phyloP scores from a whole-genome alignment of 2,113 vertebrate species.

The Dipodomys spectabilis region DNA sequence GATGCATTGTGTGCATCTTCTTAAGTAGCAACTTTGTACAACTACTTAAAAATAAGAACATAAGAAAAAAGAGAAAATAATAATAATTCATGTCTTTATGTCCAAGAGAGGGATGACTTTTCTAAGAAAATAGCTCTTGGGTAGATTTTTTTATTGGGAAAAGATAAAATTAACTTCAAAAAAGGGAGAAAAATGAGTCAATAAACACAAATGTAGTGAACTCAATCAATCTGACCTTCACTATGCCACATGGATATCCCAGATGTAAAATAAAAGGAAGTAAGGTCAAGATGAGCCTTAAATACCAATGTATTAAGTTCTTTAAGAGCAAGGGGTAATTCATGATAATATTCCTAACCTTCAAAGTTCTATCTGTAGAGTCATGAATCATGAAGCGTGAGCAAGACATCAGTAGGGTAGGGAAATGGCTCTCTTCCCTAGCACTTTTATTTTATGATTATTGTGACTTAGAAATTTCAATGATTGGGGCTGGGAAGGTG shows the following conservation, averaged over 20 bases:
- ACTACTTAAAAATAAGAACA: too few relatives aligned
- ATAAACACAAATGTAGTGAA: not conserved
- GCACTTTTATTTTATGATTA: not conserved
- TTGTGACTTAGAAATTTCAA: too few relatives aligned
- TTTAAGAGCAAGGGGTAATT: not conserved
- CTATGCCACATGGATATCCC: not conserved
- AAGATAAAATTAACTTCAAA: not conserved
- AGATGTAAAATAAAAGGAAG: not conserved
- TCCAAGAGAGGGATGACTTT: not conserved
- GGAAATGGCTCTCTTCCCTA: not conserved
- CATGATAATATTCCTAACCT: not conserved
- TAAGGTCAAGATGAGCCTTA: not conserved
- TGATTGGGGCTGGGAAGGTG: too few relatives aligned
- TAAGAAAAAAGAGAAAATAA: not conserved
- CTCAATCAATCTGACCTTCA: not conserved
- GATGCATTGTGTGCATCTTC: too few relatives aligned
- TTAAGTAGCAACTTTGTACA: too few relatives aligned
- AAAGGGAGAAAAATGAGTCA: not conserved
- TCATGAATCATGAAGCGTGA: not conserved
- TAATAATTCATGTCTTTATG: not conserved
- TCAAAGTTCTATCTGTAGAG: not conserved
- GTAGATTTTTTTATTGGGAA: slow-evolving; percentile 5
- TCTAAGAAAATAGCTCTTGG: not conserved
- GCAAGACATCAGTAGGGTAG: accelerated
- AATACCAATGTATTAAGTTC: not conserved